These are phyloP conservation scores for Perccottus glenii DNA, from an alignment of 2,113 vertebrate genomes.

Conservation along the genomic window DNA sequence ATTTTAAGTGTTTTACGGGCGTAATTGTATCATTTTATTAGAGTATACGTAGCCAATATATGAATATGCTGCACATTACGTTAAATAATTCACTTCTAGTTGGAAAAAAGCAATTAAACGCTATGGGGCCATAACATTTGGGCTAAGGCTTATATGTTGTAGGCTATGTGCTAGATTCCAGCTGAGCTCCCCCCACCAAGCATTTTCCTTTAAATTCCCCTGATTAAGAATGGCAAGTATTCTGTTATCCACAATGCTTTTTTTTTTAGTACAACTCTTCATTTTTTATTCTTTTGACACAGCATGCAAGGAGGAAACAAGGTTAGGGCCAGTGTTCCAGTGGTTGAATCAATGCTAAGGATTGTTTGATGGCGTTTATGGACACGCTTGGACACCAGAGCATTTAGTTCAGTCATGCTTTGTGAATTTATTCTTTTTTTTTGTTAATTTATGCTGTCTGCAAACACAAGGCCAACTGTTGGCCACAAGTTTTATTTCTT, in stretches of 20 bases:
- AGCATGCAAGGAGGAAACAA: conserved; percentile 50
- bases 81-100: neutral
- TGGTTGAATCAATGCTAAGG: conserved; percentile 45
- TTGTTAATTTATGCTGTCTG: neutral
- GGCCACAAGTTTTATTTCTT: conserved; percentile 7
- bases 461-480: conserved; percentile 11
- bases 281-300: conserved; percentile 65
- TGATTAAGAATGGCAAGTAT: conserved; percentile 76
- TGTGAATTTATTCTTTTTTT: conserved; percentile 7
- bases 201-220: conserved; percentile 68
- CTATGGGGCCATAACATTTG: neutral
- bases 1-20: neutral
- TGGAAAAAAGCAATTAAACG: neutral
- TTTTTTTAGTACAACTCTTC: conserved; percentile 48
- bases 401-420: conserved; percentile 11
- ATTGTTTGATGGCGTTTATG: conserved; percentile 41
- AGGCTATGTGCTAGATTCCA: conserved; percentile 13
- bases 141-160: conserved; percentile 18
- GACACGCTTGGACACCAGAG: conserved; percentile 33
- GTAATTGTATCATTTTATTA: neutral
- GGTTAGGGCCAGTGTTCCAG: conserved; percentile 27
- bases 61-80: no score
- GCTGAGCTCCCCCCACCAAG: conserved; percentile 30
- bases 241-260: conserved; percentile 71
- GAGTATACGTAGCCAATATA: neutral